A percentile compares a stretch with the other conserved stretches of the same genome.
phyloP scores from a whole-genome alignment of 2,113 vertebrate species.

The human (Homo sapiens) region DNA sequence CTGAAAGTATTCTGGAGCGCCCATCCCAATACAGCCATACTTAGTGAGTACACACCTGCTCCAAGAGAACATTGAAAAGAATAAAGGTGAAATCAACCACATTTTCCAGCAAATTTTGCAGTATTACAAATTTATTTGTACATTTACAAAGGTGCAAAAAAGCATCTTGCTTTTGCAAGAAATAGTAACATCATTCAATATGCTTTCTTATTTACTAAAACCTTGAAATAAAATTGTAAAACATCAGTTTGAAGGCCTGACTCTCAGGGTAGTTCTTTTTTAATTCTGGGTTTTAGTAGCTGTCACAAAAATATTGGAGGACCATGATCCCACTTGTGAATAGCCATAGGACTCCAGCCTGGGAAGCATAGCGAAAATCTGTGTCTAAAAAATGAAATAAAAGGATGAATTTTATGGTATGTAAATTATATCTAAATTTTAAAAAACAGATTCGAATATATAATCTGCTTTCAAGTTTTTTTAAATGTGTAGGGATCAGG shows the following conservation, averaged over 20 bases:
- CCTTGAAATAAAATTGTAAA: neutral
- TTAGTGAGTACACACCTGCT: neutral
- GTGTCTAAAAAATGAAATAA: neutral
- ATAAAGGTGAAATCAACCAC: neutral
- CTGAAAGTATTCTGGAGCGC: neutral
- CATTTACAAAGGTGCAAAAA: neutral
- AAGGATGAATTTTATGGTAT: neutral
- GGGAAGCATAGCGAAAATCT: neutral
- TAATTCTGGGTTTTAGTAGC: neutral
- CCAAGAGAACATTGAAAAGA: neutral
- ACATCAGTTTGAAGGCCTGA: neutral
- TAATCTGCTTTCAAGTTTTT: neutral
- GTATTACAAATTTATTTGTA: constrained; percentile 2
- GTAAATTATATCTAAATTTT: neutral
- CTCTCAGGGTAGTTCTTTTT: neutral
- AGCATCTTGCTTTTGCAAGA: neutral
- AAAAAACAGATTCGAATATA: neutral
- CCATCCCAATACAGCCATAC: fast-evolving
- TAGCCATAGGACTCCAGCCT: neutral
- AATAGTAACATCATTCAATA: neutral
- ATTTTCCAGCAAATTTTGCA: neutral
- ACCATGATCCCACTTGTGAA: neutral
- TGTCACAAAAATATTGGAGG: neutral
- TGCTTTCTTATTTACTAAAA: neutral
- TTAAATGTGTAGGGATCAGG: neutral